These are phyloP conservation scores for Hyalella azteca DNA, from an alignment of 2,888 invertebrate species.

Conservation along the genomic window DNA sequence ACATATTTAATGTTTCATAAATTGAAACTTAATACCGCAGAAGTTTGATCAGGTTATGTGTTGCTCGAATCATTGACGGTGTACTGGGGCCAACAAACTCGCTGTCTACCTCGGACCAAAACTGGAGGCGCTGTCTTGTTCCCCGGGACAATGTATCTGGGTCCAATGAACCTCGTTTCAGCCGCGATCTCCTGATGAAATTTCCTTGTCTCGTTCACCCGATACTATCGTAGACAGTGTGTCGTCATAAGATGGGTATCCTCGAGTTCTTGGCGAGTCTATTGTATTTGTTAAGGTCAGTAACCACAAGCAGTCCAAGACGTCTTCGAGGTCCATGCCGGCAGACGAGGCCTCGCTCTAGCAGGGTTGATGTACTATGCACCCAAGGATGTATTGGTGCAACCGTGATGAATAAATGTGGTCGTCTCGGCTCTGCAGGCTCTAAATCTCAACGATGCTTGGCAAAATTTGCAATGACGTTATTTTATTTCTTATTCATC, in stretches of 20 bases:
- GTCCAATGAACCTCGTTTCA: too few relatives aligned
- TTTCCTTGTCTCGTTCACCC: too few relatives aligned
- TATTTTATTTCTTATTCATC: not conserved
- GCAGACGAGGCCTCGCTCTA: not conserved
- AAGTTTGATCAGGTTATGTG: too few relatives aligned
- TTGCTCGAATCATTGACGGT: too few relatives aligned
- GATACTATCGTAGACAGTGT: constrained; percentile 6
- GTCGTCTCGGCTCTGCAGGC: not conserved
- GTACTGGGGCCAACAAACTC: too few relatives aligned
- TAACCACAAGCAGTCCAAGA: not conserved
- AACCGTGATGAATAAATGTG: not conserved
- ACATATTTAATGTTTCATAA: too few relatives aligned
- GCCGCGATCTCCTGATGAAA: too few relatives aligned
- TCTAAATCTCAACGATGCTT: not conserved
- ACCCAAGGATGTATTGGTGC: constrained; percentile 1
- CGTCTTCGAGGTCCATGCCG: not conserved
- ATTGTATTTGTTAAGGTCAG: constrained; percentile 12
- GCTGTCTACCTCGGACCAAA: too few relatives aligned
- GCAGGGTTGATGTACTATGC: not conserved
- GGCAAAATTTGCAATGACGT: not conserved
- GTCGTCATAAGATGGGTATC: constrained; percentile 7
- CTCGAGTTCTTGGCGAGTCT: not conserved
- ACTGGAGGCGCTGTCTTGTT: too few relatives aligned
- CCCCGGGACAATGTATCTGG: too few relatives aligned
- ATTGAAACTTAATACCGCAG: too few relatives aligned